Base-by-base conservation (phyloP, 64 coral and sea anemone species). In the Montipora efflorescens region DNA sequence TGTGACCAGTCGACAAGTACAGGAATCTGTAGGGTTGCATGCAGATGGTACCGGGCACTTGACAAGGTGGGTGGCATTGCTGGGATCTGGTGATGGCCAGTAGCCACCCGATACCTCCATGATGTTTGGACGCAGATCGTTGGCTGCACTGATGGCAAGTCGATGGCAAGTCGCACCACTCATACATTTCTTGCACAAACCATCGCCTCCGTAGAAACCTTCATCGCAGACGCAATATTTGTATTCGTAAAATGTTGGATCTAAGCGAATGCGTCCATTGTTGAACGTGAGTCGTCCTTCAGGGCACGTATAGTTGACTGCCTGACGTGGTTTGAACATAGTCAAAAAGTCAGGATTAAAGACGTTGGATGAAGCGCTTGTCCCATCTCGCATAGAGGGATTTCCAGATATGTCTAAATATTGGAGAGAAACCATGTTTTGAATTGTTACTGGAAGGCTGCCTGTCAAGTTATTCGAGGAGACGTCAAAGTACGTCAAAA, bases 191-290 rank as follows among this genome's bases (percentile, higher is more conserved):
- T 82, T 91, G 64, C 89, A 91, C 48, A 72, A 81, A 2, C 89
- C 89, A 15, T 44, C 72, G 47, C 71, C 77, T 82, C 89, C 89
- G 49, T 91, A 91, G 15, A 91, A 91, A 71, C 48, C 77, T 15
- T 43, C 8, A 74, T 91, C 89, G 16, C 89, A 91, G 19, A 91
- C n/a, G 25, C 89, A 91, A 73, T 81, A 91, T 51, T 71, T 70
- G 48, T 91, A 81, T 4, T 91, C 64, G 52, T 91, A 91, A 81
- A 91, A 91, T 25, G 77, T 50, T 53, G 89, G 77, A 53, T 91
- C 25, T 25, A 25, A 25, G 25, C 25, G 25, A 25, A 25, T 25
- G 25, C 25, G 25, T 25, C 25, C 25, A 1, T 25, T 25, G 25
- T 25, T 25, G 25, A 25, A 25, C 25, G 25, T 25, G 25, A 25